Percentiles rank a stretch among this genome's conserved stretches.
Evolutionary conservation across 2,113 vertebrate species (phyloP).

Genomic region (Chaetodon trifascialis): DNA sequence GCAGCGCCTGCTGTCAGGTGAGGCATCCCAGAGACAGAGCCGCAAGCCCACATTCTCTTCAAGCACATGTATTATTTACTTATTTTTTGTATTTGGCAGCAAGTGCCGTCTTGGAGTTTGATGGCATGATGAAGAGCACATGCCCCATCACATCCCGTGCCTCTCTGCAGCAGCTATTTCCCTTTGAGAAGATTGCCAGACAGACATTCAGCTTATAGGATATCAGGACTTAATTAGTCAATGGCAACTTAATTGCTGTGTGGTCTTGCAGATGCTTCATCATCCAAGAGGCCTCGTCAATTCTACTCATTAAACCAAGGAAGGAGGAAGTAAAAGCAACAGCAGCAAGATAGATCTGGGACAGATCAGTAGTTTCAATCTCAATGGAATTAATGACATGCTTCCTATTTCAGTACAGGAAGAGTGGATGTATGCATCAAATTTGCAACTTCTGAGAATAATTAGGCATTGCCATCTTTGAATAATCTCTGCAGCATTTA

Average conservation of each 20-base stretch:
- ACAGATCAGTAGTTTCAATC: slow-evolving; percentile 39
- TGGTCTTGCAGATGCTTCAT: slow-evolving; percentile 43
- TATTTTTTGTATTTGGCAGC: neutral
- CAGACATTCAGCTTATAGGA: neutral
- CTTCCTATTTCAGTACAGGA: slow-evolving; percentile 40
- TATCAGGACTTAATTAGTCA: slow-evolving; percentile 26
- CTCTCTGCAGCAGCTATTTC: slow-evolving; percentile 12
- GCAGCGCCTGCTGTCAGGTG: neutral
- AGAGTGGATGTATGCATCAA: slow-evolving; percentile 31
- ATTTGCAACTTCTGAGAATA: slow-evolving; percentile 54
- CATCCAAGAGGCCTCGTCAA: slow-evolving; percentile 31
- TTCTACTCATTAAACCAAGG: slow-evolving; percentile 42
- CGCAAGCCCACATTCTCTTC: neutral
- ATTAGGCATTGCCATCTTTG: slow-evolving; percentile 49
- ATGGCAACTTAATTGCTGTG: slow-evolving; percentile 27
- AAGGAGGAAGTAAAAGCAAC: slow-evolving; percentile 23
- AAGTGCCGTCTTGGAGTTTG: slow-evolving; percentile 3
- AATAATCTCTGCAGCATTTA: slow-evolving; percentile 53
- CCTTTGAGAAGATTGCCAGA: slow-evolving; percentile 8
- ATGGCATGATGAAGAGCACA: slow-evolving; percentile 8
- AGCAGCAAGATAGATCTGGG: slow-evolving; percentile 16
- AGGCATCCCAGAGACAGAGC: neutral
- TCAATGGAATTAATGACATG: slow-evolving; percentile 55
- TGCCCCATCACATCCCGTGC: neutral
- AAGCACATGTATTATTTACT: neutral